Evolutionary conservation across 2,797 vertebrate genomes (phyloP), one percentile per base, ranked within the genome.

Genomic region (Melanotaenia pygmaea): DNA sequence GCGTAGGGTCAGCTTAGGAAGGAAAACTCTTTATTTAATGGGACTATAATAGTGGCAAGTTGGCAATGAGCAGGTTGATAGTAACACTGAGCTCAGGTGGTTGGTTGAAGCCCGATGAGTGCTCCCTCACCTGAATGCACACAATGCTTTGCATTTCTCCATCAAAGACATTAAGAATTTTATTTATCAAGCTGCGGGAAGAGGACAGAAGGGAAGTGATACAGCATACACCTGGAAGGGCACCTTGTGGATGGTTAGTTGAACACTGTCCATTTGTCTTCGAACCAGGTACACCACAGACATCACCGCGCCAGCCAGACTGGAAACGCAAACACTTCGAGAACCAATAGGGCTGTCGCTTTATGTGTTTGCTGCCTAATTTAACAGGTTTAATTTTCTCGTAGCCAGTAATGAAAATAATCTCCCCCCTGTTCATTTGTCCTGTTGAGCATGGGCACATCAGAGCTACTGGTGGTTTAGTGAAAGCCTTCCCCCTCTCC

Each of bases 61-160:
- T 94, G 95, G 94, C 88, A 93, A 90, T 92, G 93, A 95, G 95
- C 93, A 96, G 87, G 94, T 95, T 91, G 93, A 89, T 87, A 89
- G 93, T 88, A 87, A 91, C 92, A 88, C 80, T 85, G 90, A 88
- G 88, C 85, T 82, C 60, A 18, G 68, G 63, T 59, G 74, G 79
- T 71, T 5, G 67, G 88, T 80, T 73, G 87, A 72, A 88, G 79
- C 83, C 70, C 28, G 24, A 57, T 35, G 72, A 70, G 71, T 63
- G 56, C 83, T 70, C 67, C 78, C 72, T 28, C 45, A 65, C 80
- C 84, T 67, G 85, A 86, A 87, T 57, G 88, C 86, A 79, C 88
- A 77, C 79, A 43, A 59, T 43, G 75, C 83, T 60, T 47, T 67
- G 53, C 68, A 61, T 74, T 67, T 30, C 30, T 30, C 30, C 30